These are phyloP conservation scores for Poeciliopsis gracilis DNA, from an alignment of 2,797 vertebrate species.

Conservation along the genomic window DNA sequence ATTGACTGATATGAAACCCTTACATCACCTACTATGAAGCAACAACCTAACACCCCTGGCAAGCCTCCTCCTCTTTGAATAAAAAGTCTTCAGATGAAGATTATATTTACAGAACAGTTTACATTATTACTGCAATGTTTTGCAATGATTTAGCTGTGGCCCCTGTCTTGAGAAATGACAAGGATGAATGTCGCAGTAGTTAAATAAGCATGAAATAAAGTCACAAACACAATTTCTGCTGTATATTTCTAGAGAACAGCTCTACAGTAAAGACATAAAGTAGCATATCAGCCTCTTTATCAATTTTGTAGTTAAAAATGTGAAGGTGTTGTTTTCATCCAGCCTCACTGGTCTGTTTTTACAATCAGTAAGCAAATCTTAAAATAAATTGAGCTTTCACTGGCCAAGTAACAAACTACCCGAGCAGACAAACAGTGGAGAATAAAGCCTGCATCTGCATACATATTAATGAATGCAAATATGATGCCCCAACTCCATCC, in stretches of 20 bases:
- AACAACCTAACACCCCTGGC: background rate
- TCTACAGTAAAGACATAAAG: background rate
- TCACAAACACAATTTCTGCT: background rate
- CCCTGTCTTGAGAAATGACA: conserved; percentile 1
- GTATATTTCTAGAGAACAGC: background rate
- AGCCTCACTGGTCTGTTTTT: conserved; percentile 22
- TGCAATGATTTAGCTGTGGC: background rate
- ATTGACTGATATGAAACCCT: too few relatives aligned
- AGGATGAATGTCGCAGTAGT: conserved; percentile 7
- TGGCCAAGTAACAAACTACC: conserved; percentile 64
- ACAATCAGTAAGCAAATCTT: conserved; percentile 57
- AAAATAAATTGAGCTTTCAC: conserved; percentile 68
- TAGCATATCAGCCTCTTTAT: background rate
- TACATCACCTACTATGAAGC: too few relatives aligned
- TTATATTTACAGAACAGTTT: background rate
- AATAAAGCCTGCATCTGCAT: conserved; percentile 69
- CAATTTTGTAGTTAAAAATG: conserved; percentile 25
- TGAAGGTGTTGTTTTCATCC: conserved; percentile 19
- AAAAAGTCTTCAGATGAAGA: background rate
- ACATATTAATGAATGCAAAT: conserved; percentile 79
- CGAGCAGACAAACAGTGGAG: conserved; percentile 62
- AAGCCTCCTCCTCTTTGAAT: background rate
- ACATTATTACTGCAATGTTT: background rate
- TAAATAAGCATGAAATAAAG: conserved; percentile 6
- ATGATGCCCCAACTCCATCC: conserved; percentile 55